A percentile compares a stretch with the other conserved stretches of the same genome.
phyloP scores from a whole-genome alignment of 1,140 invertebrate genomes.

The Chrysomallon squamiferum region DNA sequence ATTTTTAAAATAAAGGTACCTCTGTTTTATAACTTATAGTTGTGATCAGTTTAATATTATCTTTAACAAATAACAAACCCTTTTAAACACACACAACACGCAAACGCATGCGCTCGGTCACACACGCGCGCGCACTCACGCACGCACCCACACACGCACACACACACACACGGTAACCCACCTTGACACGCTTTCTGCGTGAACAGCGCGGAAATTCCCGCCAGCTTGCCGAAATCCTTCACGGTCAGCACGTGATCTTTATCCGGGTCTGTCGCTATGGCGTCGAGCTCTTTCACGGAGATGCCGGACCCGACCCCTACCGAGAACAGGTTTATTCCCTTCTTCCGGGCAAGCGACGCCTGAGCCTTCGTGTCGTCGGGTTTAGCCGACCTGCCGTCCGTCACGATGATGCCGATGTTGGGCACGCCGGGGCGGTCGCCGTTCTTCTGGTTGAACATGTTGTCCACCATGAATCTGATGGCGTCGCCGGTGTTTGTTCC shows the following conservation, averaged over 20 bases:
- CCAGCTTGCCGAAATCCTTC: conserved; percentile 46
- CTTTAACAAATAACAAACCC: too few relatives aligned
- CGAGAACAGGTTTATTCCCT: conserved; percentile 45
- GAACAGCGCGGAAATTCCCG: conserved; percentile 43
- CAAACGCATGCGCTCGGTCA: too few relatives aligned
- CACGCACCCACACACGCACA: too few relatives aligned
- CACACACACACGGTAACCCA: too few relatives aligned
- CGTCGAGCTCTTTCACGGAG: conserved; percentile 29
- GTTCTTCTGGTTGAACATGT: conserved; percentile 25
- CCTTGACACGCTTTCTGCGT: conserved; percentile 42
- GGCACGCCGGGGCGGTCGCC: conserved; percentile 43
- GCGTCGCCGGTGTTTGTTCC: conserved; percentile 35
- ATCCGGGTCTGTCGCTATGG: conserved; percentile 39
- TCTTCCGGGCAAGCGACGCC: conserved; percentile 28
- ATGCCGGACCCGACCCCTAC: conserved; percentile 45
- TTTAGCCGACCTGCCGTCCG: conserved; percentile 44
- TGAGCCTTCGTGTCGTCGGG: conserved; percentile 27
- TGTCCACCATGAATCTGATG: conserved; percentile 23
- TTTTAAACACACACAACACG: too few relatives aligned
- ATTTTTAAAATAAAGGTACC: too few relatives aligned
- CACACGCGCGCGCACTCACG: too few relatives aligned
- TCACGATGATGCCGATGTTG: conserved; percentile 49
- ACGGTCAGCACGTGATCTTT: conserved; percentile 37
- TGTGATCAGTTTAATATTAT: too few relatives aligned
- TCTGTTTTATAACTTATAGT: too few relatives aligned